These are phyloP conservation scores for Ptychochromis oligacanthus DNA, from an alignment of 2,113 vertebrate species.

Conservation along the genomic window DNA sequence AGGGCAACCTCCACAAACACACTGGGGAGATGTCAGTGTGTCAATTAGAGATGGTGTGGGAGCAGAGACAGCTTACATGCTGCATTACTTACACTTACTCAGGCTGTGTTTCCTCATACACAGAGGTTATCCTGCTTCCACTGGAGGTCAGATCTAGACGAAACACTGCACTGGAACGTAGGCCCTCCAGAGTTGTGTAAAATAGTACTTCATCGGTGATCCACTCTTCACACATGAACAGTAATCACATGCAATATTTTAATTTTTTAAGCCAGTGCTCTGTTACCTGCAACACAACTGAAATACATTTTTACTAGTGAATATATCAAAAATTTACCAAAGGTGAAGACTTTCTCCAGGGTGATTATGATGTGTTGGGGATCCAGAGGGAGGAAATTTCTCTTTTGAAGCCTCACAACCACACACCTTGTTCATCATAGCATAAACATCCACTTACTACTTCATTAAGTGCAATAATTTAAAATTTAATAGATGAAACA, in stretches of 20 bases:
- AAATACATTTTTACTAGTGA: background rate
- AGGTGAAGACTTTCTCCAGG: slow-evolving; percentile 87
- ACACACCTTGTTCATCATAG: slow-evolving; percentile 62
- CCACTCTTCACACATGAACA: slow-evolving; percentile 85
- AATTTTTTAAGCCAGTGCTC: background rate
- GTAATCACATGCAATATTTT: background rate
- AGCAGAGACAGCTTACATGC: background rate
- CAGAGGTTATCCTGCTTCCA: slow-evolving; percentile 71
- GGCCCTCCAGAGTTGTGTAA: slow-evolving; percentile 87
- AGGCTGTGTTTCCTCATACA: slow-evolving; percentile 88
- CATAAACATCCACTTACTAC: background rate
- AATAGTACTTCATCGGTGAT: slow-evolving; percentile 87
- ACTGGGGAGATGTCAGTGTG: background rate
- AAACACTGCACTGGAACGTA: slow-evolving; percentile 86
- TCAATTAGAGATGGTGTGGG: background rate
- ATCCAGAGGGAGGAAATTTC: slow-evolving; percentile 29
- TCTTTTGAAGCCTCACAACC: slow-evolving; percentile 79
- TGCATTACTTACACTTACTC: slow-evolving; percentile 81
- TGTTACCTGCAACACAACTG: background rate
- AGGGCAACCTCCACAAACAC: slow-evolving; percentile 90
- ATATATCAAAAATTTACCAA: slow-evolving; percentile 82
- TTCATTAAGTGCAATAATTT: background rate
- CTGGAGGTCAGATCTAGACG: slow-evolving; percentile 82
- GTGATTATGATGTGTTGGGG: slow-evolving; percentile 69
- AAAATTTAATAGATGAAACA: background rate